Conservation (phyloP, 1,140 invertebrate species). For the Aphis craccivora region DNA sequence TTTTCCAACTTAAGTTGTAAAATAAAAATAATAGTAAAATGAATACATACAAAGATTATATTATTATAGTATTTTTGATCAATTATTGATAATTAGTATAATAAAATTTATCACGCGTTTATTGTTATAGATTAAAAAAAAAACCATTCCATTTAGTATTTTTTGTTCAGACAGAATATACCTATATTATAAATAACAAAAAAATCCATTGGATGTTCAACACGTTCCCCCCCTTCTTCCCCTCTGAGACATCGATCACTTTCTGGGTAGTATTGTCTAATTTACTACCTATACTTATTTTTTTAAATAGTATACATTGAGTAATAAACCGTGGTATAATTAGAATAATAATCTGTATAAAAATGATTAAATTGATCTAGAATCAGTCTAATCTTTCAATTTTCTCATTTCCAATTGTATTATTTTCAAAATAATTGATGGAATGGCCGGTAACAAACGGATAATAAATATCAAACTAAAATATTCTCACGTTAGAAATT, state of each 20-base stretch:
- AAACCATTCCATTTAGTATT: not conserved
- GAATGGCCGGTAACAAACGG: not conserved
- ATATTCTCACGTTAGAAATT: not conserved
- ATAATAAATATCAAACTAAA: not conserved
- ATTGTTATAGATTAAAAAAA: not conserved
- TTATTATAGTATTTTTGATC: not conserved
- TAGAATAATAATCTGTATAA: not conserved
- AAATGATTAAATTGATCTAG: not conserved
- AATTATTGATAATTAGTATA: not conserved
- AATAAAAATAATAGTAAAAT: not conserved
- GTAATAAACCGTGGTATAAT: not conserved
- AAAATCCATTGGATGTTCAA: not conserved
- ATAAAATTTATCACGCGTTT: not conserved
- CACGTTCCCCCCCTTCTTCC: not conserved
- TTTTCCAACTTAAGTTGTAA: too few species aligned
- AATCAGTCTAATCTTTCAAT: not conserved
- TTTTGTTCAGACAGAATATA: not conserved
- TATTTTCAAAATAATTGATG: not conserved
- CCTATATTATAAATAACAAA: not conserved
- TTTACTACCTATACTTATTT: not conserved
- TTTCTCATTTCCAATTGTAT: not conserved
- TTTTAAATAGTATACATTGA: not conserved
- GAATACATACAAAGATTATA: not conserved
- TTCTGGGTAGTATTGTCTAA: not conserved
- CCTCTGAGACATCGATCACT: not conserved